Percentiles rank a stretch among this genome's conserved stretches.
These are phyloP conservation scores for Hippotragus niger DNA, from an alignment of 2,113 vertebrate genomes.

Conservation along the genomic window DNA sequence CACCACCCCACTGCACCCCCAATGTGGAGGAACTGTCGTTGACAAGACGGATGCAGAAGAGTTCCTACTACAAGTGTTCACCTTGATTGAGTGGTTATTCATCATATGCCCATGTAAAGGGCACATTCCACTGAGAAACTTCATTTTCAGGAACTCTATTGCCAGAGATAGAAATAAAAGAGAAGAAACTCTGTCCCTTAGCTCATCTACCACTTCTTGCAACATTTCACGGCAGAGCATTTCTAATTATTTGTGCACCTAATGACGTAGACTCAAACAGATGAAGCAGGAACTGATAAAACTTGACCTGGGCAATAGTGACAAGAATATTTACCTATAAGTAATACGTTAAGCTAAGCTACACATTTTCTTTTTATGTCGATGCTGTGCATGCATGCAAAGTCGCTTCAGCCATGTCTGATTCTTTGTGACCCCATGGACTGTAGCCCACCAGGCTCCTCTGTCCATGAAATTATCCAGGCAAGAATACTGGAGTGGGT, in stretches of 20 bases:
- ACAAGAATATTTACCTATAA: not conserved
- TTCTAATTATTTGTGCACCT: not conserved
- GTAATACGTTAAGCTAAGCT: not conserved
- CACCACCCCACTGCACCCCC: not conserved
- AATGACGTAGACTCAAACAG: not conserved
- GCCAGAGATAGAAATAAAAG: not conserved
- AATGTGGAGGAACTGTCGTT: rapidly evolving
- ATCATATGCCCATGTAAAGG: not conserved
- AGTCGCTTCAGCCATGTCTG: not conserved
- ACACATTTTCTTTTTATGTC: not conserved
- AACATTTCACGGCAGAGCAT: not conserved
- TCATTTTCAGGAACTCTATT: not conserved
- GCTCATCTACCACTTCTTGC: not conserved
- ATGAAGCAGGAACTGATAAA: not conserved
- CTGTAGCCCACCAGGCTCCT: not conserved
- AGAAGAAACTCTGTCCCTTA: not conserved
- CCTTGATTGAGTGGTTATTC: not conserved
- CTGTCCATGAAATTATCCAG: not conserved
- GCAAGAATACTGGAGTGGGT: not conserved
- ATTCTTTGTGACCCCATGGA: not conserved
- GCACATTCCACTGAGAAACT: not conserved
- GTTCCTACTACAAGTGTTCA: not conserved
- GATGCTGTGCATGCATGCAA: not conserved
- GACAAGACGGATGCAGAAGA: not conserved
- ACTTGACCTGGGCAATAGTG: not conserved